Percentiles rank a stretch among this genome's conserved stretches.
phyloP scores from a whole-genome alignment of 1,140 invertebrate genomes.

The Orussus abietinus region DNA sequence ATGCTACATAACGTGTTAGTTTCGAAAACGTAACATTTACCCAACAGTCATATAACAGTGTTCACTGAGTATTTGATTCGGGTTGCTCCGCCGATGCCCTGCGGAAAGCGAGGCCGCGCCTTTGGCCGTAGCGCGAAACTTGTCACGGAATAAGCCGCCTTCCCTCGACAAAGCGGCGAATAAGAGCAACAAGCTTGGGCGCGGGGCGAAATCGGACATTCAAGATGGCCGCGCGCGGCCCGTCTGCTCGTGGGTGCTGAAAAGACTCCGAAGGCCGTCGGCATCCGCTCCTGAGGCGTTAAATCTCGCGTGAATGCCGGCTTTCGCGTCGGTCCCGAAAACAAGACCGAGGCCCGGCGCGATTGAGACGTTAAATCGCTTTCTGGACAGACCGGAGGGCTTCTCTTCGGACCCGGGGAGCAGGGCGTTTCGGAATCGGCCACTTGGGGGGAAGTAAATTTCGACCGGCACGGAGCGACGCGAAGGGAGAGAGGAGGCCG shows the following conservation, averaged over 20 bases:
- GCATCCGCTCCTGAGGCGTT: background rate
- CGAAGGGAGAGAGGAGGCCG: too few relatives aligned
- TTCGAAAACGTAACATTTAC: too few relatives aligned
- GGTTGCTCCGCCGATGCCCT: too few relatives aligned
- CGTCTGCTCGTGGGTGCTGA: slow-evolving; percentile 19
- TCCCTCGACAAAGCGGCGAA: slow-evolving; percentile 11
- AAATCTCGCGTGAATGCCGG: background rate
- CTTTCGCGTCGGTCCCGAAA: background rate
- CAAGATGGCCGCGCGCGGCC: slow-evolving; percentile 21
- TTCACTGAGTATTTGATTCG: too few relatives aligned
- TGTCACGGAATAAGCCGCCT: slow-evolving; percentile 25
- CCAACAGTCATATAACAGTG: too few relatives aligned
- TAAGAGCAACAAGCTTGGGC: slow-evolving; percentile 15
- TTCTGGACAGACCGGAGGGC: too few relatives aligned
- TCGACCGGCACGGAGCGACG: too few relatives aligned
- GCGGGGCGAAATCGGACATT: slow-evolving; percentile 16
- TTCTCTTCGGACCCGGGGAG: too few relatives aligned
- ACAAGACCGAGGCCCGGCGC: background rate
- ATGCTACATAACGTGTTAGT: too few relatives aligned
- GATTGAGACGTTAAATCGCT: background rate
- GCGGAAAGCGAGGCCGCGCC: too few relatives aligned
- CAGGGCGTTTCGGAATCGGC: too few relatives aligned
- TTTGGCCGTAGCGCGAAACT: slow-evolving; percentile 22
- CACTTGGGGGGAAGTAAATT: too few relatives aligned
- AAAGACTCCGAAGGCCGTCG: slow-evolving; percentile 19